These are phyloP conservation scores for Malurus splendens DNA, from an alignment of 2,797 vertebrate genomes.

Conservation along the genomic window DNA sequence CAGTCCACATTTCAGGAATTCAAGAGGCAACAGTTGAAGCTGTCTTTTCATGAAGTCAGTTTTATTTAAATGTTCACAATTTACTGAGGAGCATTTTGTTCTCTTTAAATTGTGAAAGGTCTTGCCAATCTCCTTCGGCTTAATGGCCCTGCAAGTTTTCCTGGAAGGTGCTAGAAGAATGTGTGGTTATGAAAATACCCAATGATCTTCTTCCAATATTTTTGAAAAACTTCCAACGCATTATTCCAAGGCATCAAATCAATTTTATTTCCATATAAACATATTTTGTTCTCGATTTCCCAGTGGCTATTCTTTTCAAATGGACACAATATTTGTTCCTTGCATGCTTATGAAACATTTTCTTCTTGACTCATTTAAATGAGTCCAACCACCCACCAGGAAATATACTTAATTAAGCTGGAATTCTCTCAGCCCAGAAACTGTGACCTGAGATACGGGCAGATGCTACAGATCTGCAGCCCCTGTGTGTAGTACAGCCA, in stretches of 20 bases:
- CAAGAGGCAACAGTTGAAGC: not conserved
- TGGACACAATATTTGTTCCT: not conserved
- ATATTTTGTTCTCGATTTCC: not conserved
- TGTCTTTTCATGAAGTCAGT: not conserved
- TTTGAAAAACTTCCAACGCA: constrained; percentile 17
- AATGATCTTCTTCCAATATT: not conserved
- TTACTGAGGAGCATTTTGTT: not conserved
- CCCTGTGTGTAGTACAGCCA: not conserved
- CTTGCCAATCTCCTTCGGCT: not conserved
- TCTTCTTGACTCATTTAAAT: not conserved
- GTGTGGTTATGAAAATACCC: not conserved
- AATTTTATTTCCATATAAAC: constrained; percentile 1
- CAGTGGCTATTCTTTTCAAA: not conserved
- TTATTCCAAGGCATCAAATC: constrained; percentile 17
- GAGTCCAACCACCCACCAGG: not conserved
- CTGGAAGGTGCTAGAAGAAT: not conserved
- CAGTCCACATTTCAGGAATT: not conserved
- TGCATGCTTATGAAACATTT: not conserved
- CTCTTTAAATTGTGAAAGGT: not conserved
- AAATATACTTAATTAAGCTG: not conserved
- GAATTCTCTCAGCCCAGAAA: not conserved
- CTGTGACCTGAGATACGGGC: not conserved
- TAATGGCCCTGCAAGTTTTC: not conserved
- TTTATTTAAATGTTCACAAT: not conserved
- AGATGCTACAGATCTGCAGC: not conserved